Conservation (phyloP, 2,797 vertebrate species). For the Paramormyrops hopkinsi region DNA sequence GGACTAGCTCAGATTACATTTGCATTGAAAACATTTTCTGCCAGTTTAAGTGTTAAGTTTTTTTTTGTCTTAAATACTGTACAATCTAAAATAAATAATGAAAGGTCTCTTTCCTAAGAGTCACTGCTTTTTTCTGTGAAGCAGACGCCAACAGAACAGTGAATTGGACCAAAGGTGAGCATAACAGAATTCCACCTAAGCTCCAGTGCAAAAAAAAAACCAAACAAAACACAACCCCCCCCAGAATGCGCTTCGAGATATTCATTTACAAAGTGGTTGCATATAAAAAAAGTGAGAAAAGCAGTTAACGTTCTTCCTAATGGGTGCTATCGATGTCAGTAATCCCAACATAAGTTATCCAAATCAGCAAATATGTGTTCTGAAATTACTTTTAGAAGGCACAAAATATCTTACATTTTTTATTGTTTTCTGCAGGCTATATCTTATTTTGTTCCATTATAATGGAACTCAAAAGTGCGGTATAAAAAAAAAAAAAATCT, state of each 20-base stretch:
- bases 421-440: background rate
- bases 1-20: slow-evolving; percentile 69
- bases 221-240: too few species aligned
- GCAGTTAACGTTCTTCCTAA: slow-evolving; percentile 76
- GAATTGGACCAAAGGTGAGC: background rate
- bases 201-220: background rate
- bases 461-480: slow-evolving; percentile 78
- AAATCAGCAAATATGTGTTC: slow-evolving; percentile 39
- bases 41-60: background rate
- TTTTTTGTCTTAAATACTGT: slow-evolving; percentile 2
- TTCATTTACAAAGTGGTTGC: background rate
- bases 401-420: slow-evolving; percentile 44
- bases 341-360: background rate
- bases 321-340: background rate
- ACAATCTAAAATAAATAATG: slow-evolving; percentile 15
- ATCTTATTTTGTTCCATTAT: slow-evolving; percentile 37
- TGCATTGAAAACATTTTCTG: slow-evolving; percentile 57
- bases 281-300: slow-evolving; percentile 81
- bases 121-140: background rate
- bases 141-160: background rate
- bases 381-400: slow-evolving; percentile 82
- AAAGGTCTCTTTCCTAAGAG: background rate
- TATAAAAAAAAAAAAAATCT: slow-evolving; percentile 62
- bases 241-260: background rate
- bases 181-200: background rate